Conservation (phyloP, 2,888 invertebrate species). For the Nephrotoma guestfalica region DNA sequence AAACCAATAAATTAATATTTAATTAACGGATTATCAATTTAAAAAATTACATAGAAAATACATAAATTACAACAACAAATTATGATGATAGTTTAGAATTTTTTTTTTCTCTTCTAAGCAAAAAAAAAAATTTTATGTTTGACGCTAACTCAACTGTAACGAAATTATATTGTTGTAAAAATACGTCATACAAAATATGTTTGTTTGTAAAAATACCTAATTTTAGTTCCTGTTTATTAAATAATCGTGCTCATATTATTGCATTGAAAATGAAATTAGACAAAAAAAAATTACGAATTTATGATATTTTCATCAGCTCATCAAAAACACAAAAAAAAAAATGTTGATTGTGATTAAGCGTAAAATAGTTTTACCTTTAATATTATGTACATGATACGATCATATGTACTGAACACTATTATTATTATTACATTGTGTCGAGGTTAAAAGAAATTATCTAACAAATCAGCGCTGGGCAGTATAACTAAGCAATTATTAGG, state of each 20-base stretch:
- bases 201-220: neutral
- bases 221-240: neutral
- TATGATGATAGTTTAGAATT: too few relatives aligned
- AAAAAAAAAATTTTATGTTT: neutral
- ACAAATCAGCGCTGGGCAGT: too few relatives aligned
- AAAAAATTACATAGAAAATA: neutral
- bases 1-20: neutral
- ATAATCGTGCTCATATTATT: neutral
- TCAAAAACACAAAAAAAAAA: neutral
- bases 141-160: neutral
- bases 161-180: neutral
- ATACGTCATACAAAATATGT: neutral
- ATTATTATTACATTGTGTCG: too few relatives aligned
- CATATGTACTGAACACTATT: too few relatives aligned
- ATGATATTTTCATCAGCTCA: neutral
- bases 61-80: too few relatives aligned
- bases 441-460: too few relatives aligned
- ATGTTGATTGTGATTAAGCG: neutral
- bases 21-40: neutral
- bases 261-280: neutral
- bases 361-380: neutral
- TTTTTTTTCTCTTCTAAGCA: too few relatives aligned
- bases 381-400: neutral
- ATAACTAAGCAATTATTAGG: too few relatives aligned
- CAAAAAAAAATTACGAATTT: neutral